A percentile compares a stretch with the other conserved stretches of the same genome.
phyloP scores from a whole-genome alignment of 2,888 invertebrate species.

The Hirtodrosophila confusa region DNA sequence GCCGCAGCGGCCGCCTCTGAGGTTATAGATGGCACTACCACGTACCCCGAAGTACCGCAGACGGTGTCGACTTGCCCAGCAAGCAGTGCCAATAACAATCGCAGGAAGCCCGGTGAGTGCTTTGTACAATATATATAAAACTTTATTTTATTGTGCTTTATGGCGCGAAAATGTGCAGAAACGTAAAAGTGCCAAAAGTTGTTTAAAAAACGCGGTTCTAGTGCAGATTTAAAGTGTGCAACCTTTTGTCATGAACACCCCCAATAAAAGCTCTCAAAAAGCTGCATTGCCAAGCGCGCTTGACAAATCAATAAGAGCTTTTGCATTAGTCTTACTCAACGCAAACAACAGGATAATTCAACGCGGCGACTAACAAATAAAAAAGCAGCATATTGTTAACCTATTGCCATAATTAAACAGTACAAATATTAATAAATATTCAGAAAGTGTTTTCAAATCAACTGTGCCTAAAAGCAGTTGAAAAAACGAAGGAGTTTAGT shows the following conservation, averaged over 20 bases:
- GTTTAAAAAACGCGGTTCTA: not conserved
- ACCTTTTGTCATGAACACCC: constrained; percentile 40
- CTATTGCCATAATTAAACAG: constrained; percentile 13
- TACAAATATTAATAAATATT: constrained; percentile 17
- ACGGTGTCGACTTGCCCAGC: constrained; percentile 23
- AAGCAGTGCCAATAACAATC: constrained; percentile 51
- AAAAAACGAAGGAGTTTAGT: not conserved
- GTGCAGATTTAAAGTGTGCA: constrained; percentile 10
- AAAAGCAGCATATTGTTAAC: constrained; percentile 14
- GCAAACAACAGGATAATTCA: constrained; percentile 64
- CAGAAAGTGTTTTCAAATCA: constrained; percentile 20
- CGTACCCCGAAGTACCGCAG: constrained; percentile 53
- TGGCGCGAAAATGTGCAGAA: too few species aligned
- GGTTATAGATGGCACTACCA: constrained; percentile 75
- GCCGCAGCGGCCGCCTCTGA: constrained; percentile 76
- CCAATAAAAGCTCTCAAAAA: constrained; percentile 45
- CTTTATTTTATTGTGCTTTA: not conserved
- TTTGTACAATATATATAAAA: not conserved
- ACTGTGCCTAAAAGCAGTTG: constrained; percentile 12
- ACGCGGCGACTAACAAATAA: constrained; percentile 17
- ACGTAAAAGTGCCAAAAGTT: too few species aligned
- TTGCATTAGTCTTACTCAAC: constrained; percentile 66
- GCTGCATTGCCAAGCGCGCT: constrained; percentile 48
- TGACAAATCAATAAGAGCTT: constrained; percentile 72
- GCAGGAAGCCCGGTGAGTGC: constrained; percentile 78